Conservation (phyloP, 2,113 vertebrate species). For the Muntiacus reevesi region DNA sequence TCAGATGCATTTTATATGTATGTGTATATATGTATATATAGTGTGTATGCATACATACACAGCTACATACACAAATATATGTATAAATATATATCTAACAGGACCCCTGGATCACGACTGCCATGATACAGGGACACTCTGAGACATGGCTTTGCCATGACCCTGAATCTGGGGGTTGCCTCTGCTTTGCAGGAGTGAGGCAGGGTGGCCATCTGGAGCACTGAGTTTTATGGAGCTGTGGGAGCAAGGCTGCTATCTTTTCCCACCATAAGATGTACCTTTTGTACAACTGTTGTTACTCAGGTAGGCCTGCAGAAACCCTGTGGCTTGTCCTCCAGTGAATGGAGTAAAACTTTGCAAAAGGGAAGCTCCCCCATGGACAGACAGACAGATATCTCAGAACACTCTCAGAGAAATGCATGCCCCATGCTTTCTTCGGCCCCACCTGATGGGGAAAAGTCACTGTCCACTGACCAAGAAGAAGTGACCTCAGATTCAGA, state of each 20-base stretch:
- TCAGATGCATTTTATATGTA: not conserved
- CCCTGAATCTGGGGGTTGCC: not conserved
- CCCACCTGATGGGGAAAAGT: not conserved
- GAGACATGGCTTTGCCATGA: not conserved
- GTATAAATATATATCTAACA: not conserved
- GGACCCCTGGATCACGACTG: rapidly evolving
- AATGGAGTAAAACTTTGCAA: not conserved
- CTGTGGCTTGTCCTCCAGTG: not conserved
- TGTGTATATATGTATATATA: not conserved
- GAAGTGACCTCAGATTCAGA: not conserved
- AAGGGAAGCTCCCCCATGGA: not conserved
- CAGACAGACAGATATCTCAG: not conserved
- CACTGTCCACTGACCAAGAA: not conserved
- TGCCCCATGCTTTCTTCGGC: not conserved
- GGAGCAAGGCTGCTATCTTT: not conserved
- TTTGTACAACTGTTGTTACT: not conserved
- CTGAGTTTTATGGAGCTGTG: not conserved
- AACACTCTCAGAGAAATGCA: not conserved
- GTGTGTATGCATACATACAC: not conserved
- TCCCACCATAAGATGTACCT: not conserved
- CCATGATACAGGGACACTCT: not conserved
- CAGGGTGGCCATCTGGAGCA: not conserved
- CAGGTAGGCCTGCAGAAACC: not conserved
- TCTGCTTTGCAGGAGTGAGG: not conserved
- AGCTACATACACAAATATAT: not conserved